phyloP scores from a whole-genome alignment of 2,113 vertebrate species.

The Danionella cerebrum region DNA sequence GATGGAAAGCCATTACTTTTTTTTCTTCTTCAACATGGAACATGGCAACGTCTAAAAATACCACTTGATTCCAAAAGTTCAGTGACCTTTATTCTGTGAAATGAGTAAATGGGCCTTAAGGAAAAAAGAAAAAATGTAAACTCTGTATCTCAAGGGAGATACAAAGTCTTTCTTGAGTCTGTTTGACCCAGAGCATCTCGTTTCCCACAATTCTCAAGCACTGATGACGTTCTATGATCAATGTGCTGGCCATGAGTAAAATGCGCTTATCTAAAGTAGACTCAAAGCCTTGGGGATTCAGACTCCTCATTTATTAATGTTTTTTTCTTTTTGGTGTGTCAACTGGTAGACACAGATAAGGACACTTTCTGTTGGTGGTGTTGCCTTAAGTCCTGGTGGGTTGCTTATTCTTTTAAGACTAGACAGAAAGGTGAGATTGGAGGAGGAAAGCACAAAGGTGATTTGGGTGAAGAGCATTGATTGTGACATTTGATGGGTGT shows the following conservation, averaged over 20 bases:
- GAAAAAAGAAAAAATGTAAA: not conserved
- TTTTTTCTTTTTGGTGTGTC: constrained; percentile 8
- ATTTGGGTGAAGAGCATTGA: constrained; percentile 7
- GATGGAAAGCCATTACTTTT: not conserved
- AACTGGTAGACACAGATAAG: not conserved
- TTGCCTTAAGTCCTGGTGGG: not conserved
- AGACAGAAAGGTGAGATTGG: not conserved
- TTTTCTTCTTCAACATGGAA: too few species aligned
- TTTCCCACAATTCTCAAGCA: not conserved
- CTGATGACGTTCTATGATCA: not conserved
- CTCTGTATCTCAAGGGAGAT: not conserved
- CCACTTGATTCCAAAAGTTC: not conserved
- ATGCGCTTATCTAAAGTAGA: not conserved
- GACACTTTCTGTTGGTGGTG: not conserved
- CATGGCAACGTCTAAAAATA: not conserved
- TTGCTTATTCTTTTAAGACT: not conserved
- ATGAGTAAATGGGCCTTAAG: not conserved
- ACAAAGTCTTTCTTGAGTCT: not conserved
- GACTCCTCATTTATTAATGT: constrained; percentile 4
- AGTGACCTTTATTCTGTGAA: not conserved
- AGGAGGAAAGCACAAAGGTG: not conserved
- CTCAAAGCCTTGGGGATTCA: constrained; percentile 3
- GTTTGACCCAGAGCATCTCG: not conserved
- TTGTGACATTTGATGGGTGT: constrained; percentile 23
- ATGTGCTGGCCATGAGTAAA: not conserved